A percentile compares a stretch with the other conserved stretches of the same genome.
Conservation (phyloP, 2,888 invertebrate species). For the Polyommatus icarus region DNA sequence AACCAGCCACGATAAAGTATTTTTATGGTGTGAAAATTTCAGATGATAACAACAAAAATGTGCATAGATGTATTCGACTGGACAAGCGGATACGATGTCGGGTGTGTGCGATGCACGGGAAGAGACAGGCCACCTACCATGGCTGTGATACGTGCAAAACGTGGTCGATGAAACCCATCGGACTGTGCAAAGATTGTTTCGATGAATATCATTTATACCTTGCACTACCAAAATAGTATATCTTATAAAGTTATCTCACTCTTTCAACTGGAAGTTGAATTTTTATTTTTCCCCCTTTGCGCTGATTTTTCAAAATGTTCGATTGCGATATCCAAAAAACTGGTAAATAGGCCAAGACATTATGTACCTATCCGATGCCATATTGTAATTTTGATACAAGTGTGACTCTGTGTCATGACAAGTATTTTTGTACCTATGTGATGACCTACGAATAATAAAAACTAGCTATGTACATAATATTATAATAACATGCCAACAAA, state of each 20-base stretch:
- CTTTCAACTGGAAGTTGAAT: no score
- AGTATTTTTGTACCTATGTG: no score
- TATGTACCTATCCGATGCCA: no score
- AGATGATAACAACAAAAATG: neutral
- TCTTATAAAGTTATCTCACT: neutral
- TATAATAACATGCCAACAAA: no score
- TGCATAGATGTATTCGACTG: neutral
- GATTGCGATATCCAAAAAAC: no score
- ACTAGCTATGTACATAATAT: no score
- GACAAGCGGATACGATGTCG: slow-evolving; percentile 1
- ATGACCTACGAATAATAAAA: no score
- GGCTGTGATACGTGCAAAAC: slow-evolving; percentile 24
- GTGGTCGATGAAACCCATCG: neutral
- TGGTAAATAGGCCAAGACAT: no score
- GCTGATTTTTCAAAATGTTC: no score
- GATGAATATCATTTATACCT: slow-evolving; percentile 8
- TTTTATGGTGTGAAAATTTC: neutral
- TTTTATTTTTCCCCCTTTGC: neutral
- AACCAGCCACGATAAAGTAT: no score
- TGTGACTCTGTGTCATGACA: no score
- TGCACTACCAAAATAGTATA: neutral
- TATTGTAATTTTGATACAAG: no score
- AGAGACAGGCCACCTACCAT: neutral
- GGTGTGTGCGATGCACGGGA: slow-evolving; percentile 17
- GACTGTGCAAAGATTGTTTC: slow-evolving; percentile 20